Evolutionary conservation across 2,888 invertebrate species (phyloP).

Genomic region (Cerastis rubricosa): DNA sequence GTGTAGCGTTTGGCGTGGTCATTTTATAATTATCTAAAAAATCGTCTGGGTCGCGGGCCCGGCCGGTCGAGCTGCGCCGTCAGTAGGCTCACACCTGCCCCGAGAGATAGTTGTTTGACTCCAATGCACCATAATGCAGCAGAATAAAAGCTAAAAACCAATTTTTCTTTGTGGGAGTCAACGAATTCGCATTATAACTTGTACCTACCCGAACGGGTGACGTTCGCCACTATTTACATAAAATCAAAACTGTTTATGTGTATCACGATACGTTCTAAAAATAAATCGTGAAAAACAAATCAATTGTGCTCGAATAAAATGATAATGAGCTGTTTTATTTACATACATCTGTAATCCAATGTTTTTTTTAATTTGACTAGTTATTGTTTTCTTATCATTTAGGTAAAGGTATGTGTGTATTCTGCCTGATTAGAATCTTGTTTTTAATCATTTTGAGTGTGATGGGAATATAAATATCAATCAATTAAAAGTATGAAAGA

Average conservation of each 20-base stretch:
- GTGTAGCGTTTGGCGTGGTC: slow-evolving; percentile 82
- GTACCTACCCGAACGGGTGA: slow-evolving; percentile 46
- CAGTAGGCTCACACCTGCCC: slow-evolving; percentile 75
- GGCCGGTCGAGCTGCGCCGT: slow-evolving; percentile 77
- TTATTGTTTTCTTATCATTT: slow-evolving; percentile 50
- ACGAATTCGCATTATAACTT: slow-evolving; percentile 52
- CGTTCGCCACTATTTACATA: slow-evolving; percentile 63
- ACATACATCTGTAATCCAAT: slow-evolving; percentile 44
- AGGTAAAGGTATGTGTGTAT: slow-evolving; percentile 53
- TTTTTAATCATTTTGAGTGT: neutral
- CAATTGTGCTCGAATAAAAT: slow-evolving; percentile 37
- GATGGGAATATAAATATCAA: slow-evolving; percentile 1
- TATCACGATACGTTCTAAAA: slow-evolving; percentile 49
- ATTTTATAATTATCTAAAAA: slow-evolving; percentile 86
- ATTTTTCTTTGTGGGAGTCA: slow-evolving; percentile 63
- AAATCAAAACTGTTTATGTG: slow-evolving; percentile 54
- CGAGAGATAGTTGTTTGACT: slow-evolving; percentile 71
- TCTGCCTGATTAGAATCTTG: slow-evolving; percentile 48
- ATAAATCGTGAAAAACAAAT: slow-evolving; percentile 60
- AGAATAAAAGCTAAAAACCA: slow-evolving; percentile 43
- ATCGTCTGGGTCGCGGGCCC: slow-evolving; percentile 72
- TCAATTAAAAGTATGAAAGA: slow-evolving; percentile 26
- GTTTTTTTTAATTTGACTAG: slow-evolving; percentile 31
- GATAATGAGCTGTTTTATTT: slow-evolving; percentile 56
- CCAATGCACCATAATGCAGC: slow-evolving; percentile 62